Percentiles rank a stretch among this genome's conserved stretches.
These are phyloP conservation scores for Hypothenemus hampei DNA, from an alignment of 1,140 invertebrate genomes.

Conservation along the genomic window DNA sequence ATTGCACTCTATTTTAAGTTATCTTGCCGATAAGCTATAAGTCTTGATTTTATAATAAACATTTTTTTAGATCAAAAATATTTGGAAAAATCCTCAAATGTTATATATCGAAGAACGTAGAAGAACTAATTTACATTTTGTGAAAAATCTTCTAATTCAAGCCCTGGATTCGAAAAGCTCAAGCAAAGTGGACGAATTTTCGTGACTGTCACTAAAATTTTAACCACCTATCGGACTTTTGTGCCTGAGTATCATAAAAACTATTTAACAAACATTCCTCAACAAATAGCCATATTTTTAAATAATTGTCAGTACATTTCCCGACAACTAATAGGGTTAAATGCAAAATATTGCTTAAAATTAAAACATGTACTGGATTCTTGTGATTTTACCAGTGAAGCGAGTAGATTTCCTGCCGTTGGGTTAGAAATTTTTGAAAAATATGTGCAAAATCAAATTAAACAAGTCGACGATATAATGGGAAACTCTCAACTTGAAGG, in stretches of 20 bases:
- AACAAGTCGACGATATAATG: slow-evolving; percentile 42
- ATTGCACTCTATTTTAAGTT: no score
- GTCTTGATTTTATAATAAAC: no score
- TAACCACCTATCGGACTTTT: slow-evolving; percentile 72
- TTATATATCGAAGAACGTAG: slow-evolving; percentile 53
- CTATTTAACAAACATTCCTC: slow-evolving; percentile 73
- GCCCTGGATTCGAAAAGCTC: slow-evolving; percentile 57
- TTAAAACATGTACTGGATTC: slow-evolving; percentile 1
- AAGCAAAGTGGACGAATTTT: slow-evolving; percentile 62
- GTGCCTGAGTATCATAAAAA: slow-evolving; percentile 75
- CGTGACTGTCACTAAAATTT: slow-evolving; percentile 65
- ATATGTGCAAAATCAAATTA: slow-evolving; percentile 41
- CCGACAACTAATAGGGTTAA: slow-evolving; percentile 64
- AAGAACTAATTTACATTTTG: slow-evolving; percentile 66
- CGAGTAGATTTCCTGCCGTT: slow-evolving; percentile 48
- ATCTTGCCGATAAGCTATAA: no score
- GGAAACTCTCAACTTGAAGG: slow-evolving; percentile 33
- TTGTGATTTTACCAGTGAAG: slow-evolving; percentile 27
- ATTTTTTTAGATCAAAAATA: slow-evolving; percentile 13
- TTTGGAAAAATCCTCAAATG: slow-evolving; percentile 48
- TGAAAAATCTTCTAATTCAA: slow-evolving; percentile 67
- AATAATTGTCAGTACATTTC: slow-evolving; percentile 90
- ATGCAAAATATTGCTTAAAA: slow-evolving; percentile 20
- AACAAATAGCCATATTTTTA: slow-evolving; percentile 83
- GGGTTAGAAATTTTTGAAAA: slow-evolving; percentile 45